Base-by-base conservation (phyloP, 2,113 vertebrate genomes). In the Malurus cyaneus region DNA sequence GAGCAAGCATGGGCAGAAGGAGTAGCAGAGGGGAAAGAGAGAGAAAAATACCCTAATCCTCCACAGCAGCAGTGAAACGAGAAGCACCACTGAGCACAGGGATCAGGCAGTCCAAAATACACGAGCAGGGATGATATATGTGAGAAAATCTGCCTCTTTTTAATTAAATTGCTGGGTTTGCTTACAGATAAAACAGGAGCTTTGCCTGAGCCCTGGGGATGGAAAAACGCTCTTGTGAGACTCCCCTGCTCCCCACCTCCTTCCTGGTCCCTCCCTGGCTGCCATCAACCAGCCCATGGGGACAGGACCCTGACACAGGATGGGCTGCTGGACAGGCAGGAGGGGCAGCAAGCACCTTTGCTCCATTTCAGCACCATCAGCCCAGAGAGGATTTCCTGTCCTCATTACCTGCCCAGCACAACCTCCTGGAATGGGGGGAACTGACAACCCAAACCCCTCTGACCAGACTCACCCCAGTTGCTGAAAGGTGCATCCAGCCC, bases 71-170 rank as follows among this genome's bases (percentile, higher is more conserved):
- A 49, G 36, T 46, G 49, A 87, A 82, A 76, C n/a, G 28, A 62
- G 64, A 62, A 71, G 49, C 29, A 32, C 15, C 32, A 21, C 0
- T 0, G 60, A 62, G 24, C 67, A 84, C n/a, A 46, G 2, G 52
- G 65, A 31, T 74, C 49, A 79, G 29, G n/a, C 0, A 0, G 11
- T 21, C 20, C 2, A 9, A 82, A 94, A 67, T 12, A 49, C 39
- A 5, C 32, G 62, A 50, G 18, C 0, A 0, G 62, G 25, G 29
- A 36, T 62, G 42, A 86, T 29, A 60, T 2, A 18, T 8, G 26
- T 54, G 42, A 74, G 36, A 57, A 46, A 82, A 29, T 42, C 39
- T 62, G 26, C 56, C 25, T 87, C 36, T 50, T 54, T 86, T 56
- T n/a, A 80, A 60, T 74, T 39, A 50, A 42, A 26, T 16, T 79